A percentile compares a stretch with the other conserved stretches of the same genome.
phyloP scores from a whole-genome alignment of 2,797 vertebrate genomes.

The Enteromius argenteus region DNA sequence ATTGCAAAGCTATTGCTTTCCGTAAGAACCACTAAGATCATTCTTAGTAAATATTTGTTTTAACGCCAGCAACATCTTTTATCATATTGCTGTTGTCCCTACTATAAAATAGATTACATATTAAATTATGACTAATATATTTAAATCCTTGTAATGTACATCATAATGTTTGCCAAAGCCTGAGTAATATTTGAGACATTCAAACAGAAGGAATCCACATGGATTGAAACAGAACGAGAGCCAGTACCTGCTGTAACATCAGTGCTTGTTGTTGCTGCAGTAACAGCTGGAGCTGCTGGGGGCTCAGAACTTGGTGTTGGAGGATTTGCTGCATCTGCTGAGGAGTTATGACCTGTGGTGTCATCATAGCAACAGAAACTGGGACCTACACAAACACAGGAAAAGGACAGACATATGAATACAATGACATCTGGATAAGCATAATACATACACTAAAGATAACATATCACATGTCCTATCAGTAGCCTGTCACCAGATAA shows the following conservation, averaged over 20 bases:
- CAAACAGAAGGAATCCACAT: neutral
- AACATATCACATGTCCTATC: neutral
- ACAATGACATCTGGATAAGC: conserved; percentile 1
- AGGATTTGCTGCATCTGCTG: conserved; percentile 99
- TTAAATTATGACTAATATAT: neutral
- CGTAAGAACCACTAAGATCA: neutral
- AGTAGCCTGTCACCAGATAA: conserved; percentile 4
- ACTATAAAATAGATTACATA: neutral
- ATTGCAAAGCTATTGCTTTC: neutral
- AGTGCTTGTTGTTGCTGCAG: conserved; percentile 99
- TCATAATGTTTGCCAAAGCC: neutral
- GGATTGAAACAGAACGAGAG: neutral
- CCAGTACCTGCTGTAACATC: conserved; percentile 90
- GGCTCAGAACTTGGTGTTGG: conserved; percentile 99
- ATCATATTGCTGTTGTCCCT: neutral
- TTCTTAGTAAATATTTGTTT: neutral
- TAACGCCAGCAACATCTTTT: neutral
- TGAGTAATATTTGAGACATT: neutral
- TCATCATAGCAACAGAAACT: conserved; percentile 99
- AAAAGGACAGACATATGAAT: conserved; percentile 23
- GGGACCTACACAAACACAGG: conserved; percentile 83
- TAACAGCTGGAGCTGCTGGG: conserved; percentile 99
- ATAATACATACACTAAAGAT: neutral
- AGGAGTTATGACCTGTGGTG: conserved; percentile 99
- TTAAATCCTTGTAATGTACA: neutral